Percentiles rank a stretch among this genome's conserved stretches.
Evolutionary conservation across 2,113 vertebrate genomes (phyloP).

Genomic region (Pomatostomus ruficeps): DNA sequence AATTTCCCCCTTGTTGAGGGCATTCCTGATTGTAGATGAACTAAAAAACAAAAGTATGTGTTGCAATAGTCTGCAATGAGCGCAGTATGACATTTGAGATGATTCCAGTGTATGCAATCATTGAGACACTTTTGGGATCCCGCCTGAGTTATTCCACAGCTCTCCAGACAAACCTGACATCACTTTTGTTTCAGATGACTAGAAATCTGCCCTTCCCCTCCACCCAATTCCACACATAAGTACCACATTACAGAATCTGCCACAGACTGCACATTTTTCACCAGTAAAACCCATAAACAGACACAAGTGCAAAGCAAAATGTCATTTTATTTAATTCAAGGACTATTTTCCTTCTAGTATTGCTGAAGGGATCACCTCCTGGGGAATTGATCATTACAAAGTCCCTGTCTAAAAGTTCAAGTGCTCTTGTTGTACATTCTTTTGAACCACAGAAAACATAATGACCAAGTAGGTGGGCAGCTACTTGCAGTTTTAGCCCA

Average conservation of each 20-base stretch:
- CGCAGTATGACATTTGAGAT: neutral
- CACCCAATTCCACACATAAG: neutral
- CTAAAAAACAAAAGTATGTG: neutral
- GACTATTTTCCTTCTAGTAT: slow-evolving; percentile 63
- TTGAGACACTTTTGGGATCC: neutral
- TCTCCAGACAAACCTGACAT: neutral
- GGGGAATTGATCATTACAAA: slow-evolving; percentile 60
- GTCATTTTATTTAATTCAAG: slow-evolving; percentile 70
- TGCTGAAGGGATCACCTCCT: slow-evolving; percentile 68
- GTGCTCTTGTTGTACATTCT: slow-evolving; percentile 72
- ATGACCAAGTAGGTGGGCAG: slow-evolving; percentile 49
- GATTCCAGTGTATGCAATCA: neutral
- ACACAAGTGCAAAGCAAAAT: slow-evolving; percentile 65
- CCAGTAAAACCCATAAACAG: neutral
- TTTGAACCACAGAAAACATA: slow-evolving; percentile 58
- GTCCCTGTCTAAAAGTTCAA: slow-evolving; percentile 66
- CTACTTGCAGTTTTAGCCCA: slow-evolving; percentile 59
- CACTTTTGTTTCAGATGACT: neutral
- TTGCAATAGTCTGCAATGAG: neutral
- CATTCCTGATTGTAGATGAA: neutral
- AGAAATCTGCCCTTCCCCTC: neutral
- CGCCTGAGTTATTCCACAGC: neutral
- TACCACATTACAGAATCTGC: neutral
- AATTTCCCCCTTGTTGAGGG: neutral
- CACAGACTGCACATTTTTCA: neutral